phyloP scores from a whole-genome alignment of 2,888 invertebrate genomes.

The Troilus luridus region DNA sequence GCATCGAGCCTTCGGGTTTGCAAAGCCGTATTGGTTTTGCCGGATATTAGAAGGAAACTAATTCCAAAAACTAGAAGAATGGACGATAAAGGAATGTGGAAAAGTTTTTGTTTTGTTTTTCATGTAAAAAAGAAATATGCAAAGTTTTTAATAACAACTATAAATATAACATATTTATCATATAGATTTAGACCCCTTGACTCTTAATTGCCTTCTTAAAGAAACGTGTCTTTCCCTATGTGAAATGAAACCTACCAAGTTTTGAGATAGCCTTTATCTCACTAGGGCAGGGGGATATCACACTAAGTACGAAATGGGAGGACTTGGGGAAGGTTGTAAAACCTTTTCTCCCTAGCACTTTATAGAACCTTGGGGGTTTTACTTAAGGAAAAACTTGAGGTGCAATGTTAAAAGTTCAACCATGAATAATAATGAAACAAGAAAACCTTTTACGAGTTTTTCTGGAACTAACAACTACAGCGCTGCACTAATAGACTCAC shows the following conservation, averaged over 20 bases:
- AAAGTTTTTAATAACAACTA: no score
- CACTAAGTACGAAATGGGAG: constrained; percentile 21
- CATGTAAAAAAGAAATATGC: no score
- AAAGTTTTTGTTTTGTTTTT: no score
- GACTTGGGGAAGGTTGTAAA: constrained; percentile 5
- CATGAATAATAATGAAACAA: constrained; percentile 35
- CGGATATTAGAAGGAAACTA: no score
- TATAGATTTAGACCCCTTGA: background rate
- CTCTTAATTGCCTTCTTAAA: background rate
- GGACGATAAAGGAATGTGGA: no score
- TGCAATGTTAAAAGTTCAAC: constrained; percentile 19
- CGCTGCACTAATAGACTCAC: background rate
- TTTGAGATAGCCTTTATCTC: background rate
- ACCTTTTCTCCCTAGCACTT: constrained; percentile 31
- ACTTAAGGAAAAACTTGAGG: constrained; percentile 23
- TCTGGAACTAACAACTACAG: background rate
- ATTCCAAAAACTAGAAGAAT: no score
- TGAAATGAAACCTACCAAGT: background rate
- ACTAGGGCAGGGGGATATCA: background rate
- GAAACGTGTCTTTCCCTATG: background rate
- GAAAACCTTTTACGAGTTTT: constrained; percentile 60
- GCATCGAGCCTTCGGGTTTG: no score
- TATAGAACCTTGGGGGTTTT: constrained; percentile 40
- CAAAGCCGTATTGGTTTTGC: no score
- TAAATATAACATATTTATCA: no score